These are phyloP conservation scores for Takifugu rubripes DNA, from an alignment of 2,797 vertebrate genomes.

Conservation along the genomic window DNA sequence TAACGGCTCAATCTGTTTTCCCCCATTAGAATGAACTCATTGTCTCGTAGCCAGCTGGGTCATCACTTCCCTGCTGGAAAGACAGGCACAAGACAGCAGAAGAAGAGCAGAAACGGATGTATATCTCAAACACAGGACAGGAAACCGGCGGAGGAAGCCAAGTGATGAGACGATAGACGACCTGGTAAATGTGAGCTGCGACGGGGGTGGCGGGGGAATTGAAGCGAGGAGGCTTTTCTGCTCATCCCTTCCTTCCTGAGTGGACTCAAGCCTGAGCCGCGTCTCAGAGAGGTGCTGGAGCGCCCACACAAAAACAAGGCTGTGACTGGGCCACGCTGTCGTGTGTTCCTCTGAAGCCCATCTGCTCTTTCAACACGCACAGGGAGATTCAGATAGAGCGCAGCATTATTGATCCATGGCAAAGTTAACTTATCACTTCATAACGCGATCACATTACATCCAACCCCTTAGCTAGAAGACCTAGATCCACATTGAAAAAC, in stretches of 20 bases:
- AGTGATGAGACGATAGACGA: constrained; percentile 25
- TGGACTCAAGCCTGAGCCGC: constrained; percentile 22
- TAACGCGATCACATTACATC: constrained; percentile 6
- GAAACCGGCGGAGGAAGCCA: constrained; percentile 34
- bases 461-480: no score
- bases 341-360: constrained; percentile 25
- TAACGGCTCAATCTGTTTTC: constrained; percentile 17
- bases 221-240: constrained; percentile 30
- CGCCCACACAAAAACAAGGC: constrained; percentile 22
- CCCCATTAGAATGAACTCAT: constrained; percentile 39
- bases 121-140: constrained; percentile 33
- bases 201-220: constrained; percentile 15
- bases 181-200: constrained; percentile 8
- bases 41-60: constrained; percentile 55
- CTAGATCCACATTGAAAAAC: no score
- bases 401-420: constrained; percentile 19
- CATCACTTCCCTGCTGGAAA: constrained; percentile 34
- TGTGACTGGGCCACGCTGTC: constrained; percentile 20
- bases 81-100: constrained; percentile 25
- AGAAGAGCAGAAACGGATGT: constrained; percentile 36
- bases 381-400: constrained; percentile 33
- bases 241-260: constrained; percentile 28
- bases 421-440: constrained; percentile 16
- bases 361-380: constrained; percentile 25
- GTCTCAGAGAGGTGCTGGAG: constrained; percentile 34